These are phyloP conservation scores for Chanos chanos DNA, from an alignment of 2,797 vertebrate species.

Conservation along the genomic window DNA sequence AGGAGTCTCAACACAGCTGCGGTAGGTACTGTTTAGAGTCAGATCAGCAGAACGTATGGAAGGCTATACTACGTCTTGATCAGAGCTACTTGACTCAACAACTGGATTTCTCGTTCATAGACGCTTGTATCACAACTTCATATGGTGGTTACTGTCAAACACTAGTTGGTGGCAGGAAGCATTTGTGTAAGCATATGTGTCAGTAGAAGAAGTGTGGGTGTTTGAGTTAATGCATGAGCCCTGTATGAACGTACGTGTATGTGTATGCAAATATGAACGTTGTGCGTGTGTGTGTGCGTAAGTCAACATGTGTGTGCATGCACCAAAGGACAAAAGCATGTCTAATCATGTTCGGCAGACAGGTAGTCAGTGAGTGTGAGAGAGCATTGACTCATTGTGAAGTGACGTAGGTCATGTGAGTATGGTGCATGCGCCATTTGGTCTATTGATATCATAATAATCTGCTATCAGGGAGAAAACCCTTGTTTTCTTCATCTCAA, in stretches of 20 bases:
- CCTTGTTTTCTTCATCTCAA: background rate
- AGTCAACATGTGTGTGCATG: background rate
- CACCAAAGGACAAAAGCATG: background rate
- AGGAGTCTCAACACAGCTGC: constrained; percentile 5
- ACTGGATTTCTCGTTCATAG: too few relatives aligned
- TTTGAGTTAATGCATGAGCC: too few relatives aligned
- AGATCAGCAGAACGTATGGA: constrained; percentile 9
- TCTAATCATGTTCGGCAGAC: constrained; percentile 1
- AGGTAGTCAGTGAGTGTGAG: constrained; percentile 15
- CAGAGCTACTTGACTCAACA: too few relatives aligned
- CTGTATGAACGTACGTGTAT: background rate
- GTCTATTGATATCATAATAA: background rate
- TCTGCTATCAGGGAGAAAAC: background rate
- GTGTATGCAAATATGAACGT: background rate
- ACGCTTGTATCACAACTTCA: too few relatives aligned
- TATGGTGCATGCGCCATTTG: constrained; percentile 16
- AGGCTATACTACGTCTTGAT: constrained; percentile 13
- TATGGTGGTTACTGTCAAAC: too few relatives aligned
- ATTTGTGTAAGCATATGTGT: too few relatives aligned
- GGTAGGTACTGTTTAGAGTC: constrained; percentile 26
- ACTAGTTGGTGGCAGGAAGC: too few relatives aligned
- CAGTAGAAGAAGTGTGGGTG: background rate
- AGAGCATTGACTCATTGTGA: too few relatives aligned
- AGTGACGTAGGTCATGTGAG: constrained; percentile 10
- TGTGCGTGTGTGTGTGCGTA: background rate